These are phyloP conservation scores for Tribolium castaneum DNA, from an alignment of 1,140 invertebrate genomes.

Conservation along the genomic window DNA sequence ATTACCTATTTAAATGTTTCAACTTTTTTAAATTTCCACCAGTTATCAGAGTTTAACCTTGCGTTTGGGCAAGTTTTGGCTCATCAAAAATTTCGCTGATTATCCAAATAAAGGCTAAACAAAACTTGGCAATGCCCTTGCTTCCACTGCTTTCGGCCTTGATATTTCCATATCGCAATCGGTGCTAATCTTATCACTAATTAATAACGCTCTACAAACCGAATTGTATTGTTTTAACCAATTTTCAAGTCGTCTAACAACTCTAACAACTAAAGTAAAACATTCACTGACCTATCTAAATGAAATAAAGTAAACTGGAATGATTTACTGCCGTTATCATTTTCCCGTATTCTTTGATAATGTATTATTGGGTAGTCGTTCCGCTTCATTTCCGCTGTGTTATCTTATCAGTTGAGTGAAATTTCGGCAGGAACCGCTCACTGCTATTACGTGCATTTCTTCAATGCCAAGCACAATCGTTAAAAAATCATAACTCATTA, in stretches of 20 bases:
- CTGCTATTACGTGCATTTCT: constrained; percentile 4
- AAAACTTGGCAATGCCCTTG: background rate
- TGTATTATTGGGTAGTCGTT: background rate
- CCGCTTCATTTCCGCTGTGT: background rate
- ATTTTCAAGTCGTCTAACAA: too few relatives aligned
- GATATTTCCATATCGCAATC: background rate
- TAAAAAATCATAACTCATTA: constrained; percentile 30
- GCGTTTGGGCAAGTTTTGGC: background rate
- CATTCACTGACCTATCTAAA: background rate
- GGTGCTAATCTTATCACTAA: background rate
- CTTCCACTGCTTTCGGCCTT: background rate
- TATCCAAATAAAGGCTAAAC: background rate
- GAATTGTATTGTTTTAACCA: background rate
- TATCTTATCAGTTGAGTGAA: background rate
- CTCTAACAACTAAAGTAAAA: background rate
- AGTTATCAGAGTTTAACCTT: background rate
- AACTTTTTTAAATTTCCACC: too few relatives aligned
- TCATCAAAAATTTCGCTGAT: background rate
- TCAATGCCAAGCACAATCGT: constrained; percentile 1
- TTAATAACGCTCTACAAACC: background rate
- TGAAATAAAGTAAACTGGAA: background rate
- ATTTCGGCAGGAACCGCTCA: background rate
- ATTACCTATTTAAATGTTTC: too few relatives aligned
- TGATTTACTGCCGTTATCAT: background rate
- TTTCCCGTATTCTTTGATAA: background rate